These are phyloP conservation scores for Protonemura montana DNA, from an alignment of 2,888 invertebrate genomes.

Conservation along the genomic window DNA sequence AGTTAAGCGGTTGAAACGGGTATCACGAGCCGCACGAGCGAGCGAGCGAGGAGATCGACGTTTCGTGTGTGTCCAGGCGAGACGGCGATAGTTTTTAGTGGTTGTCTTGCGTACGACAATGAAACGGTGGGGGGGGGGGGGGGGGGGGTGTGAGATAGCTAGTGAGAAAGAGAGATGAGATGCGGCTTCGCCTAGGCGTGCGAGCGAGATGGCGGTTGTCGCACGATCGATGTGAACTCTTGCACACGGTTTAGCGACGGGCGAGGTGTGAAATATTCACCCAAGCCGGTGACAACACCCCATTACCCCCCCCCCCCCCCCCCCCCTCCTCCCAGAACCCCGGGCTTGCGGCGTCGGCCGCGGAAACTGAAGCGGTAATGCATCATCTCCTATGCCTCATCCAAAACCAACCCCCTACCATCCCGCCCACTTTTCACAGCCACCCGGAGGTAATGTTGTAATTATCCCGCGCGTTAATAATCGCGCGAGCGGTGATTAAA, in stretches of 20 bases:
- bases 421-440: too few relatives aligned
- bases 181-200: background rate
- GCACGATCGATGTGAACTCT: background rate
- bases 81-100: background rate
- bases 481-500: background rate
- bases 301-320: background rate
- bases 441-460: background rate
- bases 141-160: too few relatives aligned
- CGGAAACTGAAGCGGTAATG: background rate
- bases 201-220: background rate
- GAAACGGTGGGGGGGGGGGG: background rate
- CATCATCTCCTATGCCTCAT: background rate
- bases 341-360: background rate
- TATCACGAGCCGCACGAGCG: background rate
- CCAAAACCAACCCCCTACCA: background rate
- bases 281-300: background rate
- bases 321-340: background rate
- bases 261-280: slow-evolving; percentile 22
- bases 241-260: background rate
- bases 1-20: background rate
- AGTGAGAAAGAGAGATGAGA: too few relatives aligned
- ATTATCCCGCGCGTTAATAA: background rate
- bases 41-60: background rate
- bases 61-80: too few relatives aligned
- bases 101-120: background rate